Conservation (phyloP, 2,113 vertebrate genomes). For the Myiozetetes cayanensis region DNA sequence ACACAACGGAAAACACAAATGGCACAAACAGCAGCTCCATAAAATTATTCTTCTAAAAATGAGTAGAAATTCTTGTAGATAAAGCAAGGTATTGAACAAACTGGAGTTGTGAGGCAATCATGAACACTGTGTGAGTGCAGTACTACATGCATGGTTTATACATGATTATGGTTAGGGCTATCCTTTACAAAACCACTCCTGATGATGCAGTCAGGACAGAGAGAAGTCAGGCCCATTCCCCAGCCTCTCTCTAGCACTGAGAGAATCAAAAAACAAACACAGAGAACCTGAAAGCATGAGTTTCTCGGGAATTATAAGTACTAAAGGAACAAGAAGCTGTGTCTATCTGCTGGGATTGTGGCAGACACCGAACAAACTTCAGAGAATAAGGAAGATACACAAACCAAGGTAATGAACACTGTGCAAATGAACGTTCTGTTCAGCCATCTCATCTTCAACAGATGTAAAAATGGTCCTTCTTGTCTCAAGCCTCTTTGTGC, state of each 20-base stretch:
- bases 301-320: not conserved
- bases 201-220: not conserved
- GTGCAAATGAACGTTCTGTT: not conserved
- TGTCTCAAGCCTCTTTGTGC: not conserved
- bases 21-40: not conserved
- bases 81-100: not conserved
- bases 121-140: not conserved
- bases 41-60: not conserved
- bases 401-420: not conserved
- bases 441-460: not conserved
- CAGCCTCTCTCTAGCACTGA: not conserved
- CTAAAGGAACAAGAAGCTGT: not conserved
- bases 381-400: not conserved
- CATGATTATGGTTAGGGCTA: not conserved
- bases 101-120: not conserved
- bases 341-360: not conserved
- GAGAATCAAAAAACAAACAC: not conserved
- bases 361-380: not conserved
- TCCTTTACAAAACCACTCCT: not conserved
- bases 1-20: not conserved
- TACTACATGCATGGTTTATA: not conserved
- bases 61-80: not conserved
- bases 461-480: not conserved
- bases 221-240: not conserved
- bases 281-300: not conserved